phyloP scores from a whole-genome alignment of 2,888 invertebrate species.

The Ectemnius cavifrons region DNA sequence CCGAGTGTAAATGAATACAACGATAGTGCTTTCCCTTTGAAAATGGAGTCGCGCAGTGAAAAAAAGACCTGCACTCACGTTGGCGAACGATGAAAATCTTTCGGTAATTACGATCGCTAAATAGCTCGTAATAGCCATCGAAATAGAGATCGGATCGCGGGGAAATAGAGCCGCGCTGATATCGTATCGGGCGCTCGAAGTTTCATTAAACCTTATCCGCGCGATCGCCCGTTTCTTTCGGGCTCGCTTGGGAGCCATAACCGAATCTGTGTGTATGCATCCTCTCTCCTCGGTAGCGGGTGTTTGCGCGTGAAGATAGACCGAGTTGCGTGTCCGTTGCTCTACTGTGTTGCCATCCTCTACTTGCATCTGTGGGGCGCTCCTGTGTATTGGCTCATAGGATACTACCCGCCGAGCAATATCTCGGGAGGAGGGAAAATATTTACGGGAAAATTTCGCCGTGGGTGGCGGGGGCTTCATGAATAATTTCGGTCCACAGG shows the following conservation, averaged over 20 bases:
- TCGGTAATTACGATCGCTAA: slow-evolving; percentile 14
- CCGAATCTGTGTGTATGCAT: slow-evolving; percentile 13
- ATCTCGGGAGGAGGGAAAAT: slow-evolving; percentile 72
- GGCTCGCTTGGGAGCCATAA: background rate
- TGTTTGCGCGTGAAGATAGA: background rate
- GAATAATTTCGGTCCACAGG: slow-evolving; percentile 77
- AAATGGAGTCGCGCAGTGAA: background rate
- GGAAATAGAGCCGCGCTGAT: background rate
- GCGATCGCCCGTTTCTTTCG: slow-evolving; percentile 1
- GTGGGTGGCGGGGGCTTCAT: slow-evolving; percentile 71
- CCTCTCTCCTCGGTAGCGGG: background rate
- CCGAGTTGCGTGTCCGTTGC: background rate
- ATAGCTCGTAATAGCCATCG: slow-evolving; percentile 3
- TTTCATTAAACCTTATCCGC: background rate
- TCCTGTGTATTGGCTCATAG: too few species aligned
- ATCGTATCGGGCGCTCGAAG: background rate
- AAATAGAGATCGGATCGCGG: slow-evolving; percentile 1
- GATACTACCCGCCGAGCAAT: slow-evolving; percentile 38
- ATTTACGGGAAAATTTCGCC: slow-evolving; percentile 75
- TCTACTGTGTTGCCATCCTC: too few species aligned
- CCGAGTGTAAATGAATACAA: too few species aligned
- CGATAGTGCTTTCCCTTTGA: too few species aligned
- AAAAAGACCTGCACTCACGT: slow-evolving; percentile 14
- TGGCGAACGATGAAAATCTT: slow-evolving; percentile 31
- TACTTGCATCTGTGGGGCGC: too few species aligned